Evolutionary conservation across 2,797 vertebrate species (phyloP), one percentile per base, ranked within the genome.

Genomic region (Zenarchopterus dispar): DNA sequence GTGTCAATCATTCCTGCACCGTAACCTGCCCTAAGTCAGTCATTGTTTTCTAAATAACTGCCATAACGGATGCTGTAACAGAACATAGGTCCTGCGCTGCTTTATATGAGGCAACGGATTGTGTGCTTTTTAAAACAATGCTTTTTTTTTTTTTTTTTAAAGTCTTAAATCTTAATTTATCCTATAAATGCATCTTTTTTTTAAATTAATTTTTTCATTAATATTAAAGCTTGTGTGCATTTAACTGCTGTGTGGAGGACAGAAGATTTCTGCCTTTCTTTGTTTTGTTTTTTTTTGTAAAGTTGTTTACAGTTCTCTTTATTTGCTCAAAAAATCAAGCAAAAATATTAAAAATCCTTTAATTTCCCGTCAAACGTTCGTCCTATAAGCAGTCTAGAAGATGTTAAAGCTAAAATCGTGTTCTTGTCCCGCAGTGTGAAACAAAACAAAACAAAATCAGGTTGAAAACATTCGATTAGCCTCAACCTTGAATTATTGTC

Each of bases 1-100:
- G 18, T 57, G 88, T 73, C 64, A 91, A 90, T 89, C 79, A 90
- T 90, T 86, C 65, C 65, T 79, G 50, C 56, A 60, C 48, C 48
- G 64, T 77, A 85, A 87, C 70, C 68, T 49, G 57, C 70, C 54
- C 53, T 22, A 59, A 63, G 81, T 91, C 21, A 89, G 66, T 82
- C 70, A 85, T 88, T 90, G 68, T 47, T 21, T 45, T 48, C 67
- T 42, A 57, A 75, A 85, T 23, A 75, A 84, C 73, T 73, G 62
- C 53, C 62, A 11, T 31, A 51, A 79, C 66, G 67, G 74, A 53
- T 55, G 62, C 56, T 54, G 33, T 13, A 62, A 60, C 59, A 44
- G 63, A 26, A 73, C 21, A 70, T 45, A 46, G 22, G 42, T 42
- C 41, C 42, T 4, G 2, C 16, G 62, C 49, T 47, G 11, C 22